Percentiles rank a stretch among this genome's conserved stretches.
Evolutionary conservation across 2,797 vertebrate species (phyloP).

Genomic region (Halcyon badia): DNA sequence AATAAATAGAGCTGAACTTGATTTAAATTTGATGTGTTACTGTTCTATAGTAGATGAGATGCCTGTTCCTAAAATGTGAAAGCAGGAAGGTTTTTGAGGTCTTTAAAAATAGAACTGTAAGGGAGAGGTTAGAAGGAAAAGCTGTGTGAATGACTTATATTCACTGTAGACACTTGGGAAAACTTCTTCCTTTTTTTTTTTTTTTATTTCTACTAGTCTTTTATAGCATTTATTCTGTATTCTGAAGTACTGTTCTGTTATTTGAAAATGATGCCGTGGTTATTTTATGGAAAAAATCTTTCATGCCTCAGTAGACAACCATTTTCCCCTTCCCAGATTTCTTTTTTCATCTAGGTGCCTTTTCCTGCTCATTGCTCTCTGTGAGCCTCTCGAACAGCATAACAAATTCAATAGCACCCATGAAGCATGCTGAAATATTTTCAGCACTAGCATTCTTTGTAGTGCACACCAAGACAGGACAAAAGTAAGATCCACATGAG

Average conservation of each 20-base stretch:
- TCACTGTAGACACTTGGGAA: neutral
- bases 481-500: neutral
- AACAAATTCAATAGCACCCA: neutral
- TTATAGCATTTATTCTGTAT: neutral
- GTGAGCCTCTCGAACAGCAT: neutral
- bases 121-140: neutral
- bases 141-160: fast-evolving
- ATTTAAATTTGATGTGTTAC: neutral
- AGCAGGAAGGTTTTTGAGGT: neutral
- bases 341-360: neutral
- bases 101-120: neutral
- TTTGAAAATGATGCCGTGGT: neutral
- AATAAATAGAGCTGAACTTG: neutral
- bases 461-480: neutral
- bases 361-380: neutral
- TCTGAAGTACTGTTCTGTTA: neutral
- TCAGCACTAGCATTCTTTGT: neutral
- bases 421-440: neutral
- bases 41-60: neutral
- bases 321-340: neutral
- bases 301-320: neutral
- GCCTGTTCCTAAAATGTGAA: neutral
- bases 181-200: fast-evolving
- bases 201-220: neutral
- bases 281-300: neutral